These are phyloP conservation scores for Xylota segnis DNA, from an alignment of 2,888 invertebrate genomes.

Conservation along the genomic window DNA sequence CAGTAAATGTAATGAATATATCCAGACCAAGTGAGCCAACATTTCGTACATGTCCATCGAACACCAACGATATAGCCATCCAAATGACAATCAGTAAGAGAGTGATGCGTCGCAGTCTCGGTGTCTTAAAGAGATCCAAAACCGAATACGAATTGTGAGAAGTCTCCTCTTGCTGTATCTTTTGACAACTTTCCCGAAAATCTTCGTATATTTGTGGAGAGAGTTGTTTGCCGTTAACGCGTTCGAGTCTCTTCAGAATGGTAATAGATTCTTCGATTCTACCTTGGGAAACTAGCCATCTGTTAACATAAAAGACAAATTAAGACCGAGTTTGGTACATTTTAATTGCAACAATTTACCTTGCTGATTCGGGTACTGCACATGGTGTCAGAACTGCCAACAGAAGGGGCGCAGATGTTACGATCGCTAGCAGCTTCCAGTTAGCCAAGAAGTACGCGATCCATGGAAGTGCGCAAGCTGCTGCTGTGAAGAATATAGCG, in stretches of 20 bases:
- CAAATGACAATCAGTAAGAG: conserved; percentile 92
- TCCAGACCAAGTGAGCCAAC: conserved; percentile 93
- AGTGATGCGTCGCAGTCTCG: conserved; percentile 90
- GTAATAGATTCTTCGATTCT: conserved; percentile 91
- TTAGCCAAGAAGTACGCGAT: conserved; percentile 92
- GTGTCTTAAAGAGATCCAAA: conserved; percentile 91
- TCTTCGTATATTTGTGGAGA: conserved; percentile 90
- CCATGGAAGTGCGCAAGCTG: conserved; percentile 93
- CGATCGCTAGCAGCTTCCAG: conserved; percentile 92
- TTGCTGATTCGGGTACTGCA: conserved; percentile 93
- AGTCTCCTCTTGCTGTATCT: conserved; percentile 89
- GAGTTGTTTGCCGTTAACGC: conserved; percentile 91
- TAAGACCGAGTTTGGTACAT: not conserved
- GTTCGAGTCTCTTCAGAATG: conserved; percentile 92
- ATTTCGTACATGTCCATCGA: conserved; percentile 95
- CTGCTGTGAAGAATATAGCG: conserved; percentile 93
- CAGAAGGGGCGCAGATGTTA: conserved; percentile 91
- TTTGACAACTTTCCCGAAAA: conserved; percentile 88
- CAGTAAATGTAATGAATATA: conserved; percentile 93
- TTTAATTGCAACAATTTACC: conserved; percentile 85
- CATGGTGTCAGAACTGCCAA: conserved; percentile 90
- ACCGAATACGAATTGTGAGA: conserved; percentile 90
- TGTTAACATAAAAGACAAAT: conserved; percentile 79
- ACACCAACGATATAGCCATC: conserved; percentile 95
- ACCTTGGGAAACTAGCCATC: conserved; percentile 95